Conservation (phyloP, 2,113 vertebrate species). For the Eurypyga helias region DNA sequence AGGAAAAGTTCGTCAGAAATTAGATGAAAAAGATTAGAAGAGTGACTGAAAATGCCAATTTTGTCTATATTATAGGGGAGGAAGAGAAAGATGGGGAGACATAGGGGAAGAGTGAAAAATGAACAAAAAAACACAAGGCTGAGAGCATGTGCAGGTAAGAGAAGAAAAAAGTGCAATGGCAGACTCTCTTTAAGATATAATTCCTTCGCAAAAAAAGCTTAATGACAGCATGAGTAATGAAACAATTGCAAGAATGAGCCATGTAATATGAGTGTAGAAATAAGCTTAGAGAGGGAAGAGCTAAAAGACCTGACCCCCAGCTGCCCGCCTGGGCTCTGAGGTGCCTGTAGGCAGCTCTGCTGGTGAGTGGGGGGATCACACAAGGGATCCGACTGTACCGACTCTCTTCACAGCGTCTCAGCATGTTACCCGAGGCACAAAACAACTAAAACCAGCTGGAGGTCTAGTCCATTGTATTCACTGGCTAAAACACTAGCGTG, state of each 20-base stretch:
- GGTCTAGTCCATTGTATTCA: neutral
- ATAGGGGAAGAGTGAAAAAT: neutral
- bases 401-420: neutral
- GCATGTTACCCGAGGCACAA: neutral
- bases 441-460: neutral
- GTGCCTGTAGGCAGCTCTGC: neutral
- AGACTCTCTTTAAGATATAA: neutral
- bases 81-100: neutral
- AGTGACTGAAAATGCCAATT: neutral
- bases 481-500: neutral
- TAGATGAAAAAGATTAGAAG: neutral
- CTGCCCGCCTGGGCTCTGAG: accelerated
- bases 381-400: accelerated
- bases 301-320: neutral
- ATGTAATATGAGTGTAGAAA: neutral
- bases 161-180: neutral
- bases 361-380: accelerated
- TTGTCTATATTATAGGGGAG: neutral
- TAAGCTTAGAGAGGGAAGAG: neutral
- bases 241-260: neutral
- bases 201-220: neutral
- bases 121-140: neutral
- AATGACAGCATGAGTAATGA: neutral
- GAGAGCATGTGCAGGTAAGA: neutral
- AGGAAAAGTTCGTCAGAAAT: neutral